A percentile compares a stretch with the other conserved stretches of the same genome.
Evolutionary conservation across 2,888 invertebrate genomes (phyloP).

Genomic region (Cataglyphis albicans): DNA sequence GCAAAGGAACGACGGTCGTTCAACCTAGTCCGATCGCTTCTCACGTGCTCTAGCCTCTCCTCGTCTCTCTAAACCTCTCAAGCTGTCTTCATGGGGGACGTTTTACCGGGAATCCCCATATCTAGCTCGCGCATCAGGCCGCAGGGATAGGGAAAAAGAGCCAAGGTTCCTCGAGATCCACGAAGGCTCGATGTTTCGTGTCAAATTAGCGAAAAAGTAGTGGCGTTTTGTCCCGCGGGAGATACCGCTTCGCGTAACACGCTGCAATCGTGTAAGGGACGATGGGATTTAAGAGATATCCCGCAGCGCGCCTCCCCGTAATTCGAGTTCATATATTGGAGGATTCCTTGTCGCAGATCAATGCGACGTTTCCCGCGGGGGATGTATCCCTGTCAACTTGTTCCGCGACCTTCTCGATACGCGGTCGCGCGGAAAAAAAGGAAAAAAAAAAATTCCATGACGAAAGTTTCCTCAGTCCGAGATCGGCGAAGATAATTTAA

Average conservation of each 20-base stretch:
- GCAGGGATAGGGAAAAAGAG: not conserved
- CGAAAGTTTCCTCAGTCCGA: slow-evolving; percentile 22
- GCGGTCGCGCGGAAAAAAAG: not conserved
- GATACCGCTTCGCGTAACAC: slow-evolving; percentile 65
- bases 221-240: slow-evolving; percentile 73
- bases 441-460: slow-evolving; percentile 24
- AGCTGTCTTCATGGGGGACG: slow-evolving; percentile 55
- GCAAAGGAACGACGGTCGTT: slow-evolving; percentile 19
- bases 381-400: slow-evolving; percentile 49
- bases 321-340: slow-evolving; percentile 73
- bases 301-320: slow-evolving; percentile 59
- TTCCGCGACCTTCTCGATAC: slow-evolving; percentile 26
- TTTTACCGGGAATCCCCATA: slow-evolving; percentile 65
- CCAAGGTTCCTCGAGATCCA: slow-evolving; percentile 54
- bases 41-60: slow-evolving; percentile 40
- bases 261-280: slow-evolving; percentile 70
- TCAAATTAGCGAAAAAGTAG: slow-evolving; percentile 77
- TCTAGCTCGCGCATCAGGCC: slow-evolving; percentile 54
- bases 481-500: slow-evolving; percentile 18
- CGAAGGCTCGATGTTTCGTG: slow-evolving; percentile 72
- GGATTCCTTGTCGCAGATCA: slow-evolving; percentile 69
- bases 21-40: slow-evolving; percentile 47
- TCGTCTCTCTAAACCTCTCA: slow-evolving; percentile 55
- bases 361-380: slow-evolving; percentile 65
- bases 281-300: slow-evolving; percentile 69